Evolutionary conservation across 2,113 vertebrate species (phyloP), one percentile per base, ranked within the genome.

Genomic region (Thunnus maccoyii): DNA sequence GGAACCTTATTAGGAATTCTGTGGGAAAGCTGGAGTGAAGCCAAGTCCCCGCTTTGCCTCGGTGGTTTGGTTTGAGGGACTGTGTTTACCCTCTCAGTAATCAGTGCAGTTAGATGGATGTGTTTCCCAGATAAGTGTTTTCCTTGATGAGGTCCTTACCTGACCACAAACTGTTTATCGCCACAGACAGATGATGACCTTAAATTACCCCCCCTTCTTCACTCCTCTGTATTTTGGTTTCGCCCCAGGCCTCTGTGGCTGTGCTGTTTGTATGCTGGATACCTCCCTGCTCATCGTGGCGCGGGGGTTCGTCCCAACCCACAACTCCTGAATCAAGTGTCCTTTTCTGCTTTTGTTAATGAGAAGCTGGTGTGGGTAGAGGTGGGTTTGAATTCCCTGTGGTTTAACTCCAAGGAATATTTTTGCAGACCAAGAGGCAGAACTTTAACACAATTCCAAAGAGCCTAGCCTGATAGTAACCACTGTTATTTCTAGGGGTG

Each of bases 21-120:
- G 60, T 36, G 82, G 68, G 63, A 67, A 47, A 75, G 67, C 25
- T 72, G 54, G 52, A 72, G 61, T 52, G 20, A 52, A 68, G 75
- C 67, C 17, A 64, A 12, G 65, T 50, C 66, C 44, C 72, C 0
- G 5, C 78, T 76, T 12, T 80, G 67, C 67, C 55, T 66, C 5
- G 15, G 32, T 63, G 64, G 76, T 88, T 85, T 69, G 73, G 70
- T 64, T 57, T 54, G 52, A 85, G 77, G 68, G 48, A 13, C 81
- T 81, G 65, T 89, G 76, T 89, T 89, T 86, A 83, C 60, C 12
- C 79, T 74, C 83, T 71, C 85, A 84, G 83, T 87, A 87, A 89
- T 89, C 78, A 84, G 50, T 47, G 72, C 66, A 66, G 65, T 79
- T 60, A 68, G 73, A 85, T 87, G 71, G 83, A 88, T 85, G 87